Conservation (phyloP, 2,797 vertebrate species). For the Crocodylus rhombifer region DNA sequence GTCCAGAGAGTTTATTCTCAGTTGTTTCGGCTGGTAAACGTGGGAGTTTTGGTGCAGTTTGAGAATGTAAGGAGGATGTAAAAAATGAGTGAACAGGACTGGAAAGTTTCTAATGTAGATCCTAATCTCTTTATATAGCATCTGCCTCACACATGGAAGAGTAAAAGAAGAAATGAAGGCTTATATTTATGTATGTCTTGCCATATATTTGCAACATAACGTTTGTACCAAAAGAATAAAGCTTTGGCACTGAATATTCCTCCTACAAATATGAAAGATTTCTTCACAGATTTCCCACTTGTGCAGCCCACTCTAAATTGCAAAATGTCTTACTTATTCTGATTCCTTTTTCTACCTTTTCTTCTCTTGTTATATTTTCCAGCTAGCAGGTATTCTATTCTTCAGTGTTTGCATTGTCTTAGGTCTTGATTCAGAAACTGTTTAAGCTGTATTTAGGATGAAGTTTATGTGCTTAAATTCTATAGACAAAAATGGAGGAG, state of each 20-base stretch:
- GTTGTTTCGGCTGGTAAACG: neutral
- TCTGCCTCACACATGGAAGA: neutral
- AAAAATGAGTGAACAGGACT: neutral
- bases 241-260: neutral
- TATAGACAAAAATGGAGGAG: neutral
- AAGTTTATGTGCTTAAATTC: neutral
- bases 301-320: neutral
- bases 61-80: neutral
- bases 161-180: neutral
- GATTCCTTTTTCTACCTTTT: neutral
- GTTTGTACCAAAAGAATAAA: neutral
- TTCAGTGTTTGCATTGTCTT: neutral
- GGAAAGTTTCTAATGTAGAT: neutral
- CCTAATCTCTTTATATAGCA: rapidly evolving
- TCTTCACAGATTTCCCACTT: neutral
- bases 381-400: neutral
- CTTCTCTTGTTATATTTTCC: neutral
- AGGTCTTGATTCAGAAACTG: neutral
- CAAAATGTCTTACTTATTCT: neutral
- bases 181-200: neutral
- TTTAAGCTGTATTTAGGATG: neutral
- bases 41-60: neutral
- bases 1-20: neutral
- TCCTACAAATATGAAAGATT: neutral
- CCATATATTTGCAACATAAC: rapidly evolving